These are phyloP conservation scores for Pachyramphus minor DNA, from an alignment of 2,113 vertebrate genomes.

Conservation along the genomic window DNA sequence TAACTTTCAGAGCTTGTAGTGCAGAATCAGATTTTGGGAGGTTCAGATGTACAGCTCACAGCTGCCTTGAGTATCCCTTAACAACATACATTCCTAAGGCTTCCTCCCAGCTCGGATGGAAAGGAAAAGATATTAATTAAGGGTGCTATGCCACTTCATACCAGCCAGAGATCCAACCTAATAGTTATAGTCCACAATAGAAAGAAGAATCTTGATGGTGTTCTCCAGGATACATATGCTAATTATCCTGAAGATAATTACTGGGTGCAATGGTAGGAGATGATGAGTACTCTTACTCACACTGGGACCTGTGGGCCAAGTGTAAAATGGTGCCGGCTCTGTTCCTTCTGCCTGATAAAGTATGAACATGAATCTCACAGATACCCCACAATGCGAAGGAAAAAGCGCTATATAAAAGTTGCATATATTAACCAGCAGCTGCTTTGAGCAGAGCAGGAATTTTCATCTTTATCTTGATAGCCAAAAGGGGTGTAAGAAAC, in stretches of 20 bases:
- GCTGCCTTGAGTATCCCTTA: constrained; percentile 24
- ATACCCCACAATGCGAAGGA: background rate
- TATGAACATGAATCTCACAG: background rate
- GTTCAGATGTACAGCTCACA: background rate
- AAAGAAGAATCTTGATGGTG: constrained; percentile 6
- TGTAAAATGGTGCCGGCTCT: background rate
- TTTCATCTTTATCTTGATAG: background rate
- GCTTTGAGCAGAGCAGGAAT: background rate
- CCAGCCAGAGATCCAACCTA: background rate
- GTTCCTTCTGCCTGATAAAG: background rate
- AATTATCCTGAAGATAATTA: constrained; percentile 36
- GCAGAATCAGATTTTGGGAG: background rate
- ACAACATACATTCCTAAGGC: constrained; percentile 24
- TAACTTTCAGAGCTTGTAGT: constrained; percentile 1
- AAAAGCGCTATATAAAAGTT: background rate
- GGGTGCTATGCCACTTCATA: background rate
- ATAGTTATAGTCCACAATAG: constrained; percentile 24
- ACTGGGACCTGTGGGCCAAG: background rate
- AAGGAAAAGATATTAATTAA: constrained; percentile 35
- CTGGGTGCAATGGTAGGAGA: background rate
- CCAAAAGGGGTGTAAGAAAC: background rate
- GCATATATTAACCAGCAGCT: background rate
- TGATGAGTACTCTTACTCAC: background rate
- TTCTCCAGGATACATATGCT: background rate
- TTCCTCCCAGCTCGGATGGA: background rate